Evolutionary conservation across 1,140 invertebrate genomes (phyloP).

Genomic region (Calliphora vicina): DNA sequence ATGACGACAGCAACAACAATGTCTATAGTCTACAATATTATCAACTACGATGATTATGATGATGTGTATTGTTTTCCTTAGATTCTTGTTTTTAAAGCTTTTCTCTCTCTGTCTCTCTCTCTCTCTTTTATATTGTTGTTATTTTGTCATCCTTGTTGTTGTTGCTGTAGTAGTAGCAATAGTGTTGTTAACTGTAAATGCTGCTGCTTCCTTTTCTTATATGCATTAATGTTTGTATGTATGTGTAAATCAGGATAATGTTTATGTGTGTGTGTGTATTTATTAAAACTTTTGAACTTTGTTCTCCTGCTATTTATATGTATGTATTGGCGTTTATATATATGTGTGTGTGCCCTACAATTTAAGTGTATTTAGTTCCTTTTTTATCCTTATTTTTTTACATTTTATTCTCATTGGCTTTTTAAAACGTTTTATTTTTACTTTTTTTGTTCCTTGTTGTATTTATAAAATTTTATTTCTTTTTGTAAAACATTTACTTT

Average conservation of each 20-base stretch:
- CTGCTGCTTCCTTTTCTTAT: neutral
- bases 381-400: neutral
- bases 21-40: too few species aligned
- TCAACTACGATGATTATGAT: slow-evolving; percentile 14
- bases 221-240: neutral
- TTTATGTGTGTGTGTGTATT: neutral
- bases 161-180: neutral
- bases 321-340: neutral
- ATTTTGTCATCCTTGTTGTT: neutral
- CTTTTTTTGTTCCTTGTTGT: neutral
- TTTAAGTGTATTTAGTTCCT: neutral
- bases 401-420: slow-evolving; percentile 10
- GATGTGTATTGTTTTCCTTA: neutral
- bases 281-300: neutral
- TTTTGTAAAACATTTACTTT: slow-evolving; percentile 12
- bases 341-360: neutral
- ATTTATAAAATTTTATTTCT: neutral
- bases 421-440: slow-evolving; percentile 15
- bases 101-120: neutral
- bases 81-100: neutral
- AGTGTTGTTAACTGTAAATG: neutral
- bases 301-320: neutral
- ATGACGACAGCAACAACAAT: neutral
- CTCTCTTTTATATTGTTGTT: too few species aligned
- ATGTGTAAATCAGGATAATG: neutral